Evolutionary conservation across 2,113 vertebrate species (phyloP), one percentile per base, ranked within the genome.

Genomic region (Coregonus clupeaformis): DNA sequence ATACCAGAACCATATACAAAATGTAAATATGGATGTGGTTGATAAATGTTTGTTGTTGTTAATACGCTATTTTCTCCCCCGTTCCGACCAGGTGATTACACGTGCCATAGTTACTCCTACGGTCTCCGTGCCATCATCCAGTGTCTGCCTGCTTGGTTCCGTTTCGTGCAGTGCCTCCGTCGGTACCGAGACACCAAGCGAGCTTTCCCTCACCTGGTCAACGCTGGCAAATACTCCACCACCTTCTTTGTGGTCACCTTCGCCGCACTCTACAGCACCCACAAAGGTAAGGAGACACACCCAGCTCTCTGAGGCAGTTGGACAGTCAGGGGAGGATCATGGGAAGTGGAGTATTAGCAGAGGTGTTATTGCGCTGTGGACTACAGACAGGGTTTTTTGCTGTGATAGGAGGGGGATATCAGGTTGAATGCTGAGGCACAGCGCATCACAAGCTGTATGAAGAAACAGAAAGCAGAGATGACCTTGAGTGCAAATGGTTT

Each of bases 211-310:
- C 97, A 99, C 90, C 94, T 99, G 83, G 95, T 97, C 83, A 99
- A 99, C 2, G 98, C 98, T 77, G 98, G 98, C 84, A 99, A 99
- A 92, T 99, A 99, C 86, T 98, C 97, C 25, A 99, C 98, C 80
- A 99, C 97, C 82, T 99, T 99, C 94, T 99, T 99, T 12, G 96
- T 95, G 52, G 98, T 99, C 91, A 98, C 96, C 60, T 99, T 99
- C 77, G 91, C 94, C 72, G 97, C 97, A 0, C 97, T 99, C 72
- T 97, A 98, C 84, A 93, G 83, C 77, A 98, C 97, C 73, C 97
- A 99, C 86, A 89, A 91, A 96, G 95, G 98, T 99, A 96, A 60
- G 87, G 3, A 29, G 5, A 9, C 13, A 30, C 13, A 30, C 57
- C 57, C 57, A 22, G 1, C 49, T 52, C 49, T 60, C 57, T 60